Evolutionary conservation across 2,797 vertebrate species (phyloP).

Genomic region (Neoniphon sammara): DNA sequence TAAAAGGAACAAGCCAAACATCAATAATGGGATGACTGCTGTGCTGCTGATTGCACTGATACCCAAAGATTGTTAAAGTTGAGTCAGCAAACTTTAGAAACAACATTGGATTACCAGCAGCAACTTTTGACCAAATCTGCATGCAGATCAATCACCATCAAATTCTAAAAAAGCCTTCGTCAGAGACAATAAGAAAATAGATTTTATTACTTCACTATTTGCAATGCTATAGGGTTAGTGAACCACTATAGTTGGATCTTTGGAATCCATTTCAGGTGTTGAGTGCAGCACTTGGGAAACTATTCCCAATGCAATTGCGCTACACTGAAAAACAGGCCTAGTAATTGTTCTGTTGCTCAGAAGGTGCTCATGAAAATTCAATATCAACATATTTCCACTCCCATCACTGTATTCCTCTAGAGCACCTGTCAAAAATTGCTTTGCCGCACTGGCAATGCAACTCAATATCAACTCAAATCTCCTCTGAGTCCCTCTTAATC

Average conservation of each 20-base stretch:
- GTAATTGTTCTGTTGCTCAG: slow-evolving; percentile 65
- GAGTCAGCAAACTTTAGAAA: too few relatives aligned
- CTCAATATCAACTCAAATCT: slow-evolving; percentile 67
- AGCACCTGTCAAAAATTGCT: slow-evolving; percentile 71
- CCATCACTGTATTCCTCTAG: slow-evolving; percentile 58
- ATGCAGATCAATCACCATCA: background rate
- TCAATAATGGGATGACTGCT: too few relatives aligned
- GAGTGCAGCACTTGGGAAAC: slow-evolving; percentile 23
- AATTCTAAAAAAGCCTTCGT: background rate
- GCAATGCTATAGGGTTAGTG: slow-evolving; percentile 8
- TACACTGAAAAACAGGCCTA: slow-evolving; percentile 44
- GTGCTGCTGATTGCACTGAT: too few relatives aligned
- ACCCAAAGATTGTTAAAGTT: too few relatives aligned
- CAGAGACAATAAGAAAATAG: background rate
- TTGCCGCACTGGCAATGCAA: slow-evolving; percentile 43
- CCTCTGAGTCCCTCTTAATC: slow-evolving; percentile 60
- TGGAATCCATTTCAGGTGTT: background rate
- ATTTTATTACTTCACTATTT: background rate
- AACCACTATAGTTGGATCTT: slow-evolving; percentile 14
- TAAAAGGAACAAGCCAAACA: too few relatives aligned
- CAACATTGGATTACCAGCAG: background rate
- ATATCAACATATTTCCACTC: slow-evolving; percentile 63
- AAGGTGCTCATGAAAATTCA: slow-evolving; percentile 71
- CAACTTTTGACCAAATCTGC: background rate
- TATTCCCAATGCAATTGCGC: slow-evolving; percentile 43